Percentiles rank a stretch among this genome's conserved stretches.
Evolutionary conservation across 2,888 invertebrate genomes (phyloP).

Genomic region (Plagiodera versicolora): DNA sequence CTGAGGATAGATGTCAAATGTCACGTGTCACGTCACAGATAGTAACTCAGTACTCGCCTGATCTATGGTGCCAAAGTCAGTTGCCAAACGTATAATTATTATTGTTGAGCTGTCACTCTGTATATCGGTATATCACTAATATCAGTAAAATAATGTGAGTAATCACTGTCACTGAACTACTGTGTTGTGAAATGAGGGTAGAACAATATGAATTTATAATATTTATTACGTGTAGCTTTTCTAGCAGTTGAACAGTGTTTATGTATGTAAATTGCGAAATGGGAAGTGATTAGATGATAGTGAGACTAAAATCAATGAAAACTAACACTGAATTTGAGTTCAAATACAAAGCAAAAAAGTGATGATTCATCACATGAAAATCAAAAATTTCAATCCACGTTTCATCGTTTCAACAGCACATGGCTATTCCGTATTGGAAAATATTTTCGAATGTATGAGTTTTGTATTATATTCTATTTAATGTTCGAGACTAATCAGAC

Average conservation of each 20-base stretch:
- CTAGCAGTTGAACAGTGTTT: slow-evolving; percentile 12
- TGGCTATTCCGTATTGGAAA: no score
- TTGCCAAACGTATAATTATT: not conserved
- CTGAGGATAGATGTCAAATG: no score
- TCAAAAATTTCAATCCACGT: no score
- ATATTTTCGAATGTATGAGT: no score
- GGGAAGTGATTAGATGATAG: not conserved
- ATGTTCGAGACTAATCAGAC: no score
- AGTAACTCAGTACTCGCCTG: not conserved
- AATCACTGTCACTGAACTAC: not conserved
- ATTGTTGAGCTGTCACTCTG: not conserved
- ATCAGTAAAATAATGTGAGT: not conserved
- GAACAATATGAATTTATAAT: slow-evolving; percentile 4
- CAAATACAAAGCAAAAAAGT: not conserved
- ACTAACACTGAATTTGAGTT: not conserved
- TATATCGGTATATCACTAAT: not conserved
- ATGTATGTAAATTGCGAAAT: slow-evolving; percentile 5
- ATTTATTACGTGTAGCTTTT: slow-evolving; percentile 15
- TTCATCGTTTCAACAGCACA: no score
- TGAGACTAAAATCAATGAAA: not conserved
- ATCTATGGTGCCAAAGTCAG: not conserved
- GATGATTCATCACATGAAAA: not conserved
- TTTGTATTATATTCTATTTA: no score
- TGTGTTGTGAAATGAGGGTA: not conserved
- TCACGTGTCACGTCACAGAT: no score